A percentile compares a stretch with the other conserved stretches of the same genome.
Evolutionary conservation across 1,140 invertebrate species (phyloP).

Genomic region (Acarapis woodi): DNA sequence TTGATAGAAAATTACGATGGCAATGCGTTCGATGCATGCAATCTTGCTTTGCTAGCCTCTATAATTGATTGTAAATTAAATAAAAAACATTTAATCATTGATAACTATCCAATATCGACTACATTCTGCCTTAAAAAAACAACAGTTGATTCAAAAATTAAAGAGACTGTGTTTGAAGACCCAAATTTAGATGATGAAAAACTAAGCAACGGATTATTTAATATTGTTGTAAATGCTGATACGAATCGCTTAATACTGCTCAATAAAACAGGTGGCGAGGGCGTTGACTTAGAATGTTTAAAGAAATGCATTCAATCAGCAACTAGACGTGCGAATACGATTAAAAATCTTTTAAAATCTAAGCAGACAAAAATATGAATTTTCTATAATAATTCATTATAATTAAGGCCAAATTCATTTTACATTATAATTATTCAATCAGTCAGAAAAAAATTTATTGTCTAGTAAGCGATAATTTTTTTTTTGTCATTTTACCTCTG

Average conservation of each 20-base stretch:
- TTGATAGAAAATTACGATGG: neutral
- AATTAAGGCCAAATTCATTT: no score
- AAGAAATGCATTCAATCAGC: neutral
- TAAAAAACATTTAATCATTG: neutral
- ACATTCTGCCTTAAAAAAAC: neutral
- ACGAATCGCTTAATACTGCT: neutral
- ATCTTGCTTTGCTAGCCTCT: neutral
- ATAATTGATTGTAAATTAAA: neutral
- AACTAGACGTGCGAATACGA: no score
- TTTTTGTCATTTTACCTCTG: neutral
- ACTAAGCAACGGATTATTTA: neutral
- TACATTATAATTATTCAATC: no score
- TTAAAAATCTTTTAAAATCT: no score
- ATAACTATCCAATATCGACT: neutral
- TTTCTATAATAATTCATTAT: no score
- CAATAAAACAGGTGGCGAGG: neutral
- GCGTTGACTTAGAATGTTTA: no score
- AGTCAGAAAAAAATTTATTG: neutral
- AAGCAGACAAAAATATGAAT: no score
- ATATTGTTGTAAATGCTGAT: neutral
- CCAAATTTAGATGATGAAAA: slow-evolving; percentile 1
- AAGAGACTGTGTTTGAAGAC: neutral
- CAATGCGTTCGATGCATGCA: neutral
- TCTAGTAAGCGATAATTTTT: neutral
- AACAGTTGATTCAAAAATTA: no score